A percentile compares a stretch with the other conserved stretches of the same genome.
Evolutionary conservation across 2,888 invertebrate species (phyloP).

Genomic region (Scaptomyza parva): DNA sequence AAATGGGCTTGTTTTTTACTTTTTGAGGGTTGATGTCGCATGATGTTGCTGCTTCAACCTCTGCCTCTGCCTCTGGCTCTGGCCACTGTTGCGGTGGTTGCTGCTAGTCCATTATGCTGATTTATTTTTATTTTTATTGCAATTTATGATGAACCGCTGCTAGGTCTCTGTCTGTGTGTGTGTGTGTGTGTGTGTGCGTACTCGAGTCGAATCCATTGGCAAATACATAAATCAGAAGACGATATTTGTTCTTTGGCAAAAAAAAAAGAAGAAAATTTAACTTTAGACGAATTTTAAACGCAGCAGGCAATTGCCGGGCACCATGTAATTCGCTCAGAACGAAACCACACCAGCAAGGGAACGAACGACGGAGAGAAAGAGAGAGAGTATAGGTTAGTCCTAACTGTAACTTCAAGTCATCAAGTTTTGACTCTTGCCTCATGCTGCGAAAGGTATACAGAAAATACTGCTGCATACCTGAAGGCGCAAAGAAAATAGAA

Average conservation of each 20-base stretch:
- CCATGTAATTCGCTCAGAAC: conserved; percentile 61
- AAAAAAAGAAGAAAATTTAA: conserved; percentile 21
- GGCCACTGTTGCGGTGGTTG: conserved; percentile 56
- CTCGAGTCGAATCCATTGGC: conserved; percentile 46
- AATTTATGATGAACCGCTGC: conserved; percentile 61
- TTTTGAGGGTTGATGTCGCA: conserved; percentile 57
- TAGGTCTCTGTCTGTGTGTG: background rate
- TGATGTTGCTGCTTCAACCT: conserved; percentile 7
- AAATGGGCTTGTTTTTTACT: conserved; percentile 23
- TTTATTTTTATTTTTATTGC: conserved; percentile 78
- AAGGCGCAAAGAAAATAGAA: conserved; percentile 48
- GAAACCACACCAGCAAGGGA: conserved; percentile 52
- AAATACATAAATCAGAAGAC: conserved; percentile 72
- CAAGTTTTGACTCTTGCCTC: conserved; percentile 31
- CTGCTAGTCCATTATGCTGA: conserved; percentile 76
- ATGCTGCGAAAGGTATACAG: background rate
- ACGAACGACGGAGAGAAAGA: background rate
- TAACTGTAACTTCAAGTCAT: conserved; percentile 44
- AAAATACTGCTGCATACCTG: conserved; percentile 64
- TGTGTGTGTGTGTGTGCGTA: conserved; percentile 6
- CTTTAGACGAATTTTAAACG: conserved; percentile 27
- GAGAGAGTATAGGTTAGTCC: conserved; percentile 1
- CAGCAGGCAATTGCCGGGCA: conserved; percentile 58
- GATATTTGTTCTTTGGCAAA: conserved; percentile 27
- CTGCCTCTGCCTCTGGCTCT: background rate